Conservation (phyloP, 2,113 vertebrate species). For the Podocnemis expansa region DNA sequence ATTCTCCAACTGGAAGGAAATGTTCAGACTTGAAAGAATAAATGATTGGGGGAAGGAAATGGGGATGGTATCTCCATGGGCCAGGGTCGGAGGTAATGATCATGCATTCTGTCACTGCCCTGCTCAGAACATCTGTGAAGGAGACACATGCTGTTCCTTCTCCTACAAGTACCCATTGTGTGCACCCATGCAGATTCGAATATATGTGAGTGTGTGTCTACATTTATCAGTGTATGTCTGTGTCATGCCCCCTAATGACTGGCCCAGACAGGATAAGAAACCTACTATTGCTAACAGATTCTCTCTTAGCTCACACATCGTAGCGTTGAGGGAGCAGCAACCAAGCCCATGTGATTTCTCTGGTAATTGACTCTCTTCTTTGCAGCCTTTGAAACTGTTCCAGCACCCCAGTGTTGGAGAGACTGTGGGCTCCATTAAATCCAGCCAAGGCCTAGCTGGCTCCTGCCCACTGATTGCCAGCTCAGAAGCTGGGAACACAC, state of each 20-base stretch:
- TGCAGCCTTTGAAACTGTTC: not conserved
- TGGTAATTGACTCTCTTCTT: not conserved
- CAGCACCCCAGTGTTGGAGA: not conserved
- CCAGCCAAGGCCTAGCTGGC: not conserved
- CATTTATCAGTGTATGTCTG: not conserved
- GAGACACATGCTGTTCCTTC: not conserved
- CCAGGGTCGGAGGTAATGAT: not conserved
- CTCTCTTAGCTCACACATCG: not conserved
- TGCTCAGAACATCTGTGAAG: not conserved
- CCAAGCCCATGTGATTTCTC: not conserved
- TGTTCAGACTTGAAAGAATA: not conserved
- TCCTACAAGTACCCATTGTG: not conserved
- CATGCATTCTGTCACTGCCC: no score
- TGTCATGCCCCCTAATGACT: not conserved
- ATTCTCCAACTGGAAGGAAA: not conserved
- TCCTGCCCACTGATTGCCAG: not conserved
- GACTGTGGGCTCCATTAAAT: not conserved
- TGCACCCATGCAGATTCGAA: not conserved
- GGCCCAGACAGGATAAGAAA: not conserved
- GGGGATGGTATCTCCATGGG: not conserved
- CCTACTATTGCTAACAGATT: not conserved
- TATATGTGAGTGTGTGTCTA: no score
- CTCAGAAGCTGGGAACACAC: not conserved
- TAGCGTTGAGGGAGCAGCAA: not conserved
- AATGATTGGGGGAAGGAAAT: not conserved